Conservation (phyloP, 2,113 vertebrate species). For the Ciconia stormi region DNA sequence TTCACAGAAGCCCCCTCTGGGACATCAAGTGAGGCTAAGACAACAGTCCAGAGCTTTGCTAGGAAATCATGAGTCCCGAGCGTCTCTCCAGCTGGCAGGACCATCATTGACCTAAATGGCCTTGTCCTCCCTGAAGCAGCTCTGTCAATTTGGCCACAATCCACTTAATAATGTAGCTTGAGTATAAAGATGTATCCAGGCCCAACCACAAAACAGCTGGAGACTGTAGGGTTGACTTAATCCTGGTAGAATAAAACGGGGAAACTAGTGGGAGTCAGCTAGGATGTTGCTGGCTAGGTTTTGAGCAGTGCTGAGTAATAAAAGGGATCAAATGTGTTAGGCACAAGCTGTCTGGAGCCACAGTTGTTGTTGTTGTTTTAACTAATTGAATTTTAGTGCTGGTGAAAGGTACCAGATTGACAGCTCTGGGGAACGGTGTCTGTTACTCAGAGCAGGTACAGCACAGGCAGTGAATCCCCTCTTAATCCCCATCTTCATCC, state of each 20-base stretch:
- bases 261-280: constrained; percentile 51
- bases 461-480: neutral
- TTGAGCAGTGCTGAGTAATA: constrained; percentile 39
- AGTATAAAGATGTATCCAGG: constrained; percentile 60
- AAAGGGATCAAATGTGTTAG: constrained; percentile 51
- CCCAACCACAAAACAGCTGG: constrained; percentile 64
- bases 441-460: constrained; percentile 26
- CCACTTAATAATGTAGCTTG: constrained; percentile 66
- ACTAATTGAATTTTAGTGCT: constrained; percentile 61
- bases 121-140: constrained; percentile 56
- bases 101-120: constrained; percentile 49
- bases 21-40: constrained; percentile 58
- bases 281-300: constrained; percentile 40
- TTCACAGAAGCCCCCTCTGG: constrained; percentile 49
- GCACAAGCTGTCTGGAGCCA: constrained; percentile 50
- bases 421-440: constrained; percentile 19
- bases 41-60: constrained; percentile 42
- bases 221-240: constrained; percentile 39
- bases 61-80: constrained; percentile 46
- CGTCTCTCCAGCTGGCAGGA: constrained; percentile 60
- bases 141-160: constrained; percentile 60
- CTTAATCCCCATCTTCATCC: constrained; percentile 15
- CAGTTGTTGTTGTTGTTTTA: constrained; percentile 55
- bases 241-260: constrained; percentile 53
- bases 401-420: constrained; percentile 53